Conservation (phyloP, 2,888 invertebrate genomes). For the Nephrotoma appendiculata region DNA sequence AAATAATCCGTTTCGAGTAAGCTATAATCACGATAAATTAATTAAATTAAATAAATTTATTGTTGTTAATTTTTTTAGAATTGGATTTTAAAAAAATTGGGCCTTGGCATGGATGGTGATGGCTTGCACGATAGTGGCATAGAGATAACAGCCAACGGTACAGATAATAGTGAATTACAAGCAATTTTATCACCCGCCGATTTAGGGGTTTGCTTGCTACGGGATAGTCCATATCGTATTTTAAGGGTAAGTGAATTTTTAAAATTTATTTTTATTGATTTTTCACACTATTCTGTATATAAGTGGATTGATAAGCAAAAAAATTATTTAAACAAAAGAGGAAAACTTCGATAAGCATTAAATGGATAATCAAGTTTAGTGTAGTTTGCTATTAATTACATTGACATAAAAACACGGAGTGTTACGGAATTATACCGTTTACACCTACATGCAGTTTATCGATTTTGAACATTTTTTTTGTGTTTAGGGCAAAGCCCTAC, state of each 20-base stretch:
- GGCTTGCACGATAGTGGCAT: not conserved
- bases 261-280: slow-evolving; percentile 12
- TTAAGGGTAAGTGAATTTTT: slow-evolving; percentile 44
- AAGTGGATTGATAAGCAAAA: not conserved
- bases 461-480: not conserved
- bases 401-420: not conserved
- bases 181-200: slow-evolving; percentile 34
- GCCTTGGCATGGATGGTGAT: not conserved
- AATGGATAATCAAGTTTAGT: not conserved
- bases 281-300: not conserved
- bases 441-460: not conserved
- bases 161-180: slow-evolving; percentile 35
- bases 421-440: not conserved
- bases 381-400: not conserved
- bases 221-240: slow-evolving; percentile 60
- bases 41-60: not conserved
- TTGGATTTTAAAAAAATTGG: slow-evolving; percentile 4
- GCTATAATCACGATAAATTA: not conserved
- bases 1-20: not conserved
- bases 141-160: not conserved
- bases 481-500: not conserved
- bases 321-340: not conserved
- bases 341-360: not conserved
- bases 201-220: slow-evolving; percentile 54
- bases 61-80: not conserved